Evolutionary conservation across 2,888 invertebrate genomes (phyloP).

Genomic region (Mongoloraphidia duomilia): DNA sequence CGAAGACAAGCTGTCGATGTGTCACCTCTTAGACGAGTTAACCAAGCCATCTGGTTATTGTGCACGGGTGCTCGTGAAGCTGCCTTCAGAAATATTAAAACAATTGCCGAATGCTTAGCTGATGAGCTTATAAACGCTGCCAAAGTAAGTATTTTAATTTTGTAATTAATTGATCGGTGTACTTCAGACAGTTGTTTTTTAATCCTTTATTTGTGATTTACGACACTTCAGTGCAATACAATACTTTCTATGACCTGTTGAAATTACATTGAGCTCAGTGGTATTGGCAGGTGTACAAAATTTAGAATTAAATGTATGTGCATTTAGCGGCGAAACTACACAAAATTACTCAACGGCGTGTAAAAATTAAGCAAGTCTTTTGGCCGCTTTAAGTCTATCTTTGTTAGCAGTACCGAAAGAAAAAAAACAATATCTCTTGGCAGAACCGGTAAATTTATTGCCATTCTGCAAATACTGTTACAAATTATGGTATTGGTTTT

Average conservation of each 20-base stretch:
- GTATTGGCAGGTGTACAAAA: no score
- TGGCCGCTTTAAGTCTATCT: no score
- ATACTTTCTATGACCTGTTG: not conserved
- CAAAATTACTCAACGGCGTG: no score
- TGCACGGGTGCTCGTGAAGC: conserved; percentile 99
- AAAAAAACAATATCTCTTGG: no score
- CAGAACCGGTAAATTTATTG: no score
- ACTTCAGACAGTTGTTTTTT: conserved; percentile 1
- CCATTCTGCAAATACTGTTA: no score
- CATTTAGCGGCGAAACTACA: no score
- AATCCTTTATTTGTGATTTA: not conserved
- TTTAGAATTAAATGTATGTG: no score
- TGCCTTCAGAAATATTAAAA: conserved; percentile 99
- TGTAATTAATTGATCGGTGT: not conserved
- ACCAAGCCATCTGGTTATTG: conserved; percentile 98
- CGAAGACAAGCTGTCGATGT: conserved; percentile 99
- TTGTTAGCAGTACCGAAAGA: no score
- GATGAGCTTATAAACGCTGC: conserved; percentile 99
- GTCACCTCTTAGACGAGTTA: conserved; percentile 93
- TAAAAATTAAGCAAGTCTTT: no score
- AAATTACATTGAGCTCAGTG: no score
- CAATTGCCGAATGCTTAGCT: conserved; percentile 98
- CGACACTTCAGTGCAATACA: not conserved
- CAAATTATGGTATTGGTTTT: no score
- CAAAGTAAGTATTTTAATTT: conserved; percentile 44